Base-by-base conservation (phyloP, 2,797 vertebrate species). In the Myotis pilosus region DNA sequence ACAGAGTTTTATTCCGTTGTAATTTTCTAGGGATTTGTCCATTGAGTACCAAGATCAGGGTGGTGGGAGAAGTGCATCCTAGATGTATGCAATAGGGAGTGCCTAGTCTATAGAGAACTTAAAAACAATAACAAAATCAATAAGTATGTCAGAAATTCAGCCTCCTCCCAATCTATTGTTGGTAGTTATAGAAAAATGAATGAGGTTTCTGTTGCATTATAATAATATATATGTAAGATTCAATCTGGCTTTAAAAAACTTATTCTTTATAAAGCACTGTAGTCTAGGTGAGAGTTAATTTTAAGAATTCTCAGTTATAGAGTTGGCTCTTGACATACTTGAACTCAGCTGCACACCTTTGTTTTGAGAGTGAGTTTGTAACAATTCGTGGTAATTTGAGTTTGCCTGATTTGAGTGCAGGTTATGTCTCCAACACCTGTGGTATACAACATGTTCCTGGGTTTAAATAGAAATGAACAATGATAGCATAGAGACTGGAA, bases 391-490 rank as follows among this genome's bases (percentile, higher is more conserved):
- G 57, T 81, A 41, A 62, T 78, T 74, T 5, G 44, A 68, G 41
- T 17, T 51, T 75, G 44, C 55, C 36, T 76, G 16, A 49, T 72
- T 71, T 93, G 78, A 8, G 1, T 76, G 4, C 12, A 30, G 44
- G 15, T 80, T 38, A 23, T 76, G 60, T 78, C 9, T 86, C 47
- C 13, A 64, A 3, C 13, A 22, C 17, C 47, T 72, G 47, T 44
- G 28, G 28, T 41, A 23, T 91, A 53, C 30, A n/a, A 30, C 12
- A 28, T 38, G 30, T 82, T 89, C 10, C 49, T 79, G 41, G 19
- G 33, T 66, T 94, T 83, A 79, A 94, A 68, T 78, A 92, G 25
- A 92, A 83, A 84, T 53, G 16, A 89, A 80, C 22, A 81, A 36
- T 28, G n/a, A 57, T 57, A 81, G n/a, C 51, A 17, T 3, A 20